These are phyloP conservation scores for Nomada lathburiana DNA, from an alignment of 2,888 invertebrate species.

Conservation along the genomic window DNA sequence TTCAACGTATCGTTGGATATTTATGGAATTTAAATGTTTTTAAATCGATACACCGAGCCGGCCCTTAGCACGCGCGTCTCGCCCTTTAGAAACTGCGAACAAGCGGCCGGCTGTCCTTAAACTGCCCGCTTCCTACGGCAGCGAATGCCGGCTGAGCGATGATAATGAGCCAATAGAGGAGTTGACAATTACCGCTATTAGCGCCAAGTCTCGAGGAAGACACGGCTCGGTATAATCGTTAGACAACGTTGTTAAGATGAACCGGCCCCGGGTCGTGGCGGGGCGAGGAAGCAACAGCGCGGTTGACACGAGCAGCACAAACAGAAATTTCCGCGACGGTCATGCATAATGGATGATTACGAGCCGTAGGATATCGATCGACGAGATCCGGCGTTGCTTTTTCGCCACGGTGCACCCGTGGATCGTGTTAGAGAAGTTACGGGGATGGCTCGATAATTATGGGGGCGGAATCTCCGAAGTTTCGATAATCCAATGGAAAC, in stretches of 20 bases:
- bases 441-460: constrained; percentile 34
- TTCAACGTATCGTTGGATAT: constrained; percentile 76
- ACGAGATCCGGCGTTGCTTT: constrained; percentile 22
- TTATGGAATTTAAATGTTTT: constrained; percentile 78
- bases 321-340: constrained; percentile 51
- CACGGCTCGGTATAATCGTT: constrained; percentile 68
- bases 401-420: constrained; percentile 9
- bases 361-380: constrained; percentile 35
- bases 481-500: constrained; percentile 11
- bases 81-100: constrained; percentile 60
- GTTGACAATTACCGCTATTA: constrained; percentile 75
- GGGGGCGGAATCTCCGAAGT: background rate
- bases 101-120: constrained; percentile 27
- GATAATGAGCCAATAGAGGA: constrained; percentile 71
- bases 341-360: constrained; percentile 50
- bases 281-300: constrained; percentile 21
- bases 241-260: constrained; percentile 50
- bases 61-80: constrained; percentile 59
- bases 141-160: constrained; percentile 24
- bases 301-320: constrained; percentile 51
- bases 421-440: constrained; percentile 25
- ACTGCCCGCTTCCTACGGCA: constrained; percentile 12
- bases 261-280: background rate
- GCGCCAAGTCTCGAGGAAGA: constrained; percentile 56
- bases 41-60: constrained; percentile 73